Evolutionary conservation across 1,140 invertebrate species (phyloP).

Genomic region (Papilio polytes): DNA sequence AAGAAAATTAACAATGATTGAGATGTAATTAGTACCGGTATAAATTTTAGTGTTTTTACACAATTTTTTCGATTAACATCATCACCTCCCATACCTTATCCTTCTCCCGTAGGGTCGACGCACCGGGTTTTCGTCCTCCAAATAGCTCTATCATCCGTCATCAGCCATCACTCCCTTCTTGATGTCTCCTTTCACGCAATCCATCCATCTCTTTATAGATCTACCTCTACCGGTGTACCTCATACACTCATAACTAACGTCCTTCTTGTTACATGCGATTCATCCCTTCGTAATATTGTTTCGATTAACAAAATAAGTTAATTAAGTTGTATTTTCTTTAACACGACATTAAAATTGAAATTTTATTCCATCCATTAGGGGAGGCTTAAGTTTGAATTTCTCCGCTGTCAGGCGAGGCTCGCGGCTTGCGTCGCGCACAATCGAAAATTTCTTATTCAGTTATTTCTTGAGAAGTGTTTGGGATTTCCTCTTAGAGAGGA

Average conservation of each 20-base stretch:
- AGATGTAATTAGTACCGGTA: not conserved
- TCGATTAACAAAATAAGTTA: not conserved
- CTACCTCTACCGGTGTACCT: too few species aligned
- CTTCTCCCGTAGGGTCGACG: too few species aligned
- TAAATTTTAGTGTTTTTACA: not conserved
- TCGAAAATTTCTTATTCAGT: conserved; percentile 80
- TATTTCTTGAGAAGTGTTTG: conserved; percentile 81
- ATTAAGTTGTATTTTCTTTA: conserved; percentile 5
- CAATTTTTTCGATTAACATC: too few species aligned
- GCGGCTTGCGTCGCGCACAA: conserved; percentile 60
- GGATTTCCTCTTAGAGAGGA: conserved; percentile 73
- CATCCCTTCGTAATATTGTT: too few species aligned
- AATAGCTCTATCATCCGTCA: too few species aligned
- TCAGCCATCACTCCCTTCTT: too few species aligned
- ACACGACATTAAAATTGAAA: conserved; percentile 44
- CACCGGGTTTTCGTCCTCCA: too few species aligned
- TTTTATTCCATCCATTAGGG: conserved; percentile 70
- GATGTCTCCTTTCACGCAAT: too few species aligned
- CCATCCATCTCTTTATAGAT: too few species aligned
- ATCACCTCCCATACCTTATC: too few species aligned
- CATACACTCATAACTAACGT: too few species aligned
- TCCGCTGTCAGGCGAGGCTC: conserved; percentile 58
- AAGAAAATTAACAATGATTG: not conserved
- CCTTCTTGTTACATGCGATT: too few species aligned
- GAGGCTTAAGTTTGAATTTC: conserved; percentile 70